Conservation (phyloP, 2,888 invertebrate species). For the Danaus chrysippus region DNA sequence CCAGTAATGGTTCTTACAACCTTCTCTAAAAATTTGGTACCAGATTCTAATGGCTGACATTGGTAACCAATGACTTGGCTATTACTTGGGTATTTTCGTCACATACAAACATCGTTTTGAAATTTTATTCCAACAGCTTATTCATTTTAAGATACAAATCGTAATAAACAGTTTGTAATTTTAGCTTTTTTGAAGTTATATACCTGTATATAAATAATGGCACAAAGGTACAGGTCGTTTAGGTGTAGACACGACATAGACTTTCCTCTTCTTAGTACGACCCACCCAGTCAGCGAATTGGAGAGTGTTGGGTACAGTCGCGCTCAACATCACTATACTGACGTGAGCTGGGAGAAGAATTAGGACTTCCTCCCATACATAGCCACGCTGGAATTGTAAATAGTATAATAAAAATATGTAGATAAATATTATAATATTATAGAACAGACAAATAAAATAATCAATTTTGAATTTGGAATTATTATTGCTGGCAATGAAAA, state of each 20-base stretch:
- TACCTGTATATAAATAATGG: constrained; percentile 93
- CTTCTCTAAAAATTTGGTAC: too few relatives aligned
- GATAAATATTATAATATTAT: background rate
- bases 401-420: background rate
- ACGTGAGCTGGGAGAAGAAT: constrained; percentile 97
- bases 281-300: constrained; percentile 98
- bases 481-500: too few relatives aligned
- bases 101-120: too few relatives aligned
- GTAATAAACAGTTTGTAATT: too few relatives aligned
- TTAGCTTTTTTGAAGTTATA: background rate
- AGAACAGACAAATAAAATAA: background rate
- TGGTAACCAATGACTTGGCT: too few relatives aligned
- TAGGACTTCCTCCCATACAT: constrained; percentile 99
- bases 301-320: constrained; percentile 97
- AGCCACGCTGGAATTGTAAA: constrained; percentile 85
- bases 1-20: too few relatives aligned
- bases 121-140: too few relatives aligned
- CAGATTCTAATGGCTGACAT: too few relatives aligned
- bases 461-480: too few relatives aligned
- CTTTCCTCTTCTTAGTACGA: constrained; percentile 90
- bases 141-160: too few relatives aligned
- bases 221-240: constrained; percentile 97
- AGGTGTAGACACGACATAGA: constrained; percentile 95
- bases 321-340: constrained; percentile 97
- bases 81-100: too few relatives aligned